Conservation (phyloP, 2,888 invertebrate genomes). For the Subacronicta megacephala region DNA sequence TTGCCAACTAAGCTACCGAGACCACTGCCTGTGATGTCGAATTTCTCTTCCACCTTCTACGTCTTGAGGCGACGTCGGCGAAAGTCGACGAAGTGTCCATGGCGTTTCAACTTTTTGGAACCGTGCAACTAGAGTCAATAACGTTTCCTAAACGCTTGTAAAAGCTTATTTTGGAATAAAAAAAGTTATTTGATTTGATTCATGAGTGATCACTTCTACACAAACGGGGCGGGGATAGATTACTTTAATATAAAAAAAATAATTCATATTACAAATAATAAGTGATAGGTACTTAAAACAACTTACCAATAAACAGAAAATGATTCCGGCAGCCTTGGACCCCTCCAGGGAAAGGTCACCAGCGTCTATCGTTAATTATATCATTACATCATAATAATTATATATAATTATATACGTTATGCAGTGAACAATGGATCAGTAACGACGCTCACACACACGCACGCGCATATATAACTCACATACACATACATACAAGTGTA, state of each 20-base stretch:
- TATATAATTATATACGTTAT: conserved; percentile 64
- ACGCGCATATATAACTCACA: conserved; percentile 34
- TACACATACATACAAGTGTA: conserved; percentile 60
- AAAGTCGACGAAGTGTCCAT: no score
- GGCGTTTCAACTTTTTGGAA: no score
- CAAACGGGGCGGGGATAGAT: not conserved
- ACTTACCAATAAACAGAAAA: conserved; percentile 83
- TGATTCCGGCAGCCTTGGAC: conserved; percentile 70
- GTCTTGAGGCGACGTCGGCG: no score
- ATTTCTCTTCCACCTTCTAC: no score
- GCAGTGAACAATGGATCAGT: conserved; percentile 54
- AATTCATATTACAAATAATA: not conserved
- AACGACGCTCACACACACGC: conserved; percentile 51
- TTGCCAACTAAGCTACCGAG: no score
- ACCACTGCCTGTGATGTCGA: no score
- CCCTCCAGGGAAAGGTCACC: conserved; percentile 65
- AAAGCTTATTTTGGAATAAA: no score
- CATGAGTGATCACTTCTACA: not conserved
- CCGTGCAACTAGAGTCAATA: no score
- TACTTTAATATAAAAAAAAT: not conserved
- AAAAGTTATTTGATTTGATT: no score
- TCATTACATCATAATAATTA: conserved; percentile 55
- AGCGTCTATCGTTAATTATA: conserved; percentile 57
- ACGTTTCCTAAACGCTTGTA: no score
- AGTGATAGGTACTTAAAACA: conserved; percentile 15